These are phyloP conservation scores for Chironex yamaguchii DNA, from an alignment of 30 jellyfish, hydroid and myxozoan species.

Conservation along the genomic window DNA sequence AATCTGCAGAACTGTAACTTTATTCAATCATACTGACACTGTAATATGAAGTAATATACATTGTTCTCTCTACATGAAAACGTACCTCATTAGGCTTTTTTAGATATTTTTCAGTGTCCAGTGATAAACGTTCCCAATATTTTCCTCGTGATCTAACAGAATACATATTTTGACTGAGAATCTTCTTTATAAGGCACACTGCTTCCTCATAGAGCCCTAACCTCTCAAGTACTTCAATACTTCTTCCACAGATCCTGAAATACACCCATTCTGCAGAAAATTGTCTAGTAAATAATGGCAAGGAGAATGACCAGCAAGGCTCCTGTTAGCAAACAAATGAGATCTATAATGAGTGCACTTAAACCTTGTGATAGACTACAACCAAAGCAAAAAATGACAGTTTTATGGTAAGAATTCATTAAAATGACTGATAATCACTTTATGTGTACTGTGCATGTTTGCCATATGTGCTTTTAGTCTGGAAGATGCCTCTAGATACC, in stretches of 20 bases:
- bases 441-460: no score
- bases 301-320: background rate
- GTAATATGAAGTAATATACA: no score
- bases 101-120: conserved; percentile 75
- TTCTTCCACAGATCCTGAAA: conserved; percentile 62
- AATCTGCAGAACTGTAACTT: no score
- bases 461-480: no score
- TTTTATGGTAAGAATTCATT: no score
- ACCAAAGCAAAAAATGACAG: no score
- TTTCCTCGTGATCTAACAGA: conserved; percentile 70
- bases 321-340: background rate
- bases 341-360: no score
- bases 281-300: conserved; percentile 59
- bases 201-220: conserved; percentile 64
- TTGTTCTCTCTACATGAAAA: background rate
- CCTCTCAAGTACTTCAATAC: conserved; percentile 78
- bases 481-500: no score
- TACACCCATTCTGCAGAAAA: conserved; percentile 71
- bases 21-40: no score
- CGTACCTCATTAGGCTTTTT: conserved; percentile 45
- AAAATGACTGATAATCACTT: no score
- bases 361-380: no score
- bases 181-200: conserved; percentile 33
- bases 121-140: conserved; percentile 81
- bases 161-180: conserved; percentile 59